These are phyloP conservation scores for Alectoris magna DNA, from an alignment of 2,797 vertebrate species.

Conservation along the genomic window DNA sequence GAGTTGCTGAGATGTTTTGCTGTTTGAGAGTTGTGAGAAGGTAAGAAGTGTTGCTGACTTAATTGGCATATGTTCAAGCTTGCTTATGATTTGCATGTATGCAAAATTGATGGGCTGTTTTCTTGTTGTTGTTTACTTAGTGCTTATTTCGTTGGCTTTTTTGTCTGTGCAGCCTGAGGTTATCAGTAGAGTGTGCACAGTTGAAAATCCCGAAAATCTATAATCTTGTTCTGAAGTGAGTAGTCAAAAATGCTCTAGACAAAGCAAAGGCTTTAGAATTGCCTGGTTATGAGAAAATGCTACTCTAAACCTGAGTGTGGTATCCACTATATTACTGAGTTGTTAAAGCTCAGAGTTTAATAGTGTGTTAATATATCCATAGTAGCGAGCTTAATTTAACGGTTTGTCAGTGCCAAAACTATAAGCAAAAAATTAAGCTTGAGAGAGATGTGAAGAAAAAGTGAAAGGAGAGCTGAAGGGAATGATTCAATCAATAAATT, in stretches of 20 bases:
- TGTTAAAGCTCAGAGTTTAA: constrained; percentile 6
- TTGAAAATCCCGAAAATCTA: neutral
- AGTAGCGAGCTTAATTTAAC: constrained; percentile 5
- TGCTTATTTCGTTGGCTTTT: neutral
- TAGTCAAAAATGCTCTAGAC: neutral
- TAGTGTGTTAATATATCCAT: neutral
- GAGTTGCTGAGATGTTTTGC: constrained; percentile 80
- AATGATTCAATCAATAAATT: constrained; percentile 25
- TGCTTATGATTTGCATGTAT: neutral
- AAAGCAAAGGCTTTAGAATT: neutral
- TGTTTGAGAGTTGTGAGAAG: constrained; percentile 75
- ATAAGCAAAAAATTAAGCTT: neutral
- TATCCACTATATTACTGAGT: neutral
- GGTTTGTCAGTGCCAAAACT: neutral
- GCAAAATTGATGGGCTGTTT: neutral
- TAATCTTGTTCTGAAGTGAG: neutral
- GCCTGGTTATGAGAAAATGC: neutral
- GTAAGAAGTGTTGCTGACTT: constrained; percentile 63
- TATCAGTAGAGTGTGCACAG: neutral
- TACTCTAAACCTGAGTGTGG: neutral
- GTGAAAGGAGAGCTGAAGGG: neutral
- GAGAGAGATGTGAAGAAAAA: neutral
- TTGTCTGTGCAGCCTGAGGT: neutral
- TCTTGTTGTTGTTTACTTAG: neutral
- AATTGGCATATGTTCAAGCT: neutral